phyloP scores from a whole-genome alignment of 2,797 vertebrate species.

The Halcyon leucocephala region DNA sequence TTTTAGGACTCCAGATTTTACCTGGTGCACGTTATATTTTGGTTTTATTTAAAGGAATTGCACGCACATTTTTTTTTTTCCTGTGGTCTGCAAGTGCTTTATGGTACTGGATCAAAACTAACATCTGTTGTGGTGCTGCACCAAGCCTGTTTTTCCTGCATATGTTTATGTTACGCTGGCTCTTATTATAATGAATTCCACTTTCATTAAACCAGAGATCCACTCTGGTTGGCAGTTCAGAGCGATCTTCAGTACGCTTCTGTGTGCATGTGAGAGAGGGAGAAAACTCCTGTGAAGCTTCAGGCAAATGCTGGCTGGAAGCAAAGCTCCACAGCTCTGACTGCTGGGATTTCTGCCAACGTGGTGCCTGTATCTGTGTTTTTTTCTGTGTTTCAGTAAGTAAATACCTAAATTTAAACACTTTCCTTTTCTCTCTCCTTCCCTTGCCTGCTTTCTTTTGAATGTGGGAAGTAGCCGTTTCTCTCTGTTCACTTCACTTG shows the following conservation, averaged over 20 bases:
- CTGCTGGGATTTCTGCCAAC: not conserved
- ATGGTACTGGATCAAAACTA: not conserved
- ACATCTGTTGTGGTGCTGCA: not conserved
- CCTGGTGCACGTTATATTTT: not conserved
- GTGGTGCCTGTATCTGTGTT: not conserved
- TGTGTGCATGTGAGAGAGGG: not conserved
- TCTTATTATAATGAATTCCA: constrained; percentile 28
- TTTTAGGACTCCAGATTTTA: not conserved
- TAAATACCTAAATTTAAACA: constrained; percentile 13
- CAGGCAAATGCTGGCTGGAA: not conserved
- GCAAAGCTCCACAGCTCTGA: not conserved
- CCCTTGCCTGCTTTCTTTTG: not conserved
- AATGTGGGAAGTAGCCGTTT: not conserved
- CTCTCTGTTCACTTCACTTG: not conserved
- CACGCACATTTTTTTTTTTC: not conserved
- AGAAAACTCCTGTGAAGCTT: not conserved
- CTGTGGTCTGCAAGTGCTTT: not conserved
- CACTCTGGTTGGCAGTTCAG: not conserved
- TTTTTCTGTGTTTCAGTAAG: constrained; percentile 41
- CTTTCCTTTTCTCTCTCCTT: not conserved
- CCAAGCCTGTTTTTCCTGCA: constrained; percentile 61
- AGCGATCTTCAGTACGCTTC: not conserved
- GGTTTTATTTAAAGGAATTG: not conserved
- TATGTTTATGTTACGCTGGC: constrained; percentile 16
- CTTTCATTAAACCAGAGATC: constrained; percentile 32